Base-by-base conservation (phyloP, 1,140 invertebrate species). In the Argopecten irradians region DNA sequence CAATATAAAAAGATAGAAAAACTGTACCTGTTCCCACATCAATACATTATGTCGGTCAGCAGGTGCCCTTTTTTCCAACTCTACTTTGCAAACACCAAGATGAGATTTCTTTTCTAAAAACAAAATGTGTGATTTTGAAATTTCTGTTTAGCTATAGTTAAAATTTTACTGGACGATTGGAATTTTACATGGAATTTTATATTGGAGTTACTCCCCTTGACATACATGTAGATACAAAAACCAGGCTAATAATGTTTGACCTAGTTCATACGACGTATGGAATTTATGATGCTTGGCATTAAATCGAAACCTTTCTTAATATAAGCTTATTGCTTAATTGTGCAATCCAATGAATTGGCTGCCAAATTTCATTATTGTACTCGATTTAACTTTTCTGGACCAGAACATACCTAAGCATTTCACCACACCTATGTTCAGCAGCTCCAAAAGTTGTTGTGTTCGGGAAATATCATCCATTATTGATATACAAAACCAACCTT, bases 1-100 rank as follows among this genome's bases (percentile, higher is more conserved):
- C n/a, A n/a, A n/a, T n/a, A n/a, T n/a, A n/a, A n/a, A n/a, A n/a
- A n/a, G n/a, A n/a, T n/a, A n/a, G n/a, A n/a, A n/a, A n/a, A n/a
- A n/a, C n/a, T n/a, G n/a, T 86, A 94, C 93, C 91, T 93, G 93
- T 89, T 95, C 94, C 94, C 94, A 95, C 34, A 92, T 91, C 16
- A 92, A 87, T 19, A 95, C 85, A 34, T 88, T 89, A 85, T 91
- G 91, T 43, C 92, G 89, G 39, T 94, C 93, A 11, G 92, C 91
- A 34, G 94, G 92, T 19, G 88, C 41, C 84, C 91, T 91, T 39
- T 92, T 87, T 28, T 93, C 92, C 83, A 93, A 83, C 16, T 93
- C 92, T n/a, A 94, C 86, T 90, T 94, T 93, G 88, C 92, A 93
- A 1, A 94, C 88, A 39, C 93, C 94, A 82, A 71, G 55, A 16